A percentile compares a stretch with the other conserved stretches of the same genome.
These are phyloP conservation scores for Sorex maritimensis DNA, from an alignment of 2,797 vertebrate genomes.

Conservation along the genomic window DNA sequence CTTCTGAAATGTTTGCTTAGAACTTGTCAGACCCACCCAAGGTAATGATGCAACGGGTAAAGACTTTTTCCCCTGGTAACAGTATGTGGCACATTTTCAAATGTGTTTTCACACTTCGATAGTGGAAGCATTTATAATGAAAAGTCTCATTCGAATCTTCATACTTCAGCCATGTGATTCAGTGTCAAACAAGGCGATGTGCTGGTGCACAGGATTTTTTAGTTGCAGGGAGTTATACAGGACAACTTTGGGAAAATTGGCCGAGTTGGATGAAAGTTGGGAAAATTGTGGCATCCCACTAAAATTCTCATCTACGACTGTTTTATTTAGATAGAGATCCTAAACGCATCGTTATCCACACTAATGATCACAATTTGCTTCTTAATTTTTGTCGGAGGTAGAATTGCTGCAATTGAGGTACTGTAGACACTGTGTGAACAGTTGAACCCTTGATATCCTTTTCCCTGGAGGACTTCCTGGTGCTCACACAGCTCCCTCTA, in stretches of 20 bases:
- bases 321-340: constrained; percentile 38
- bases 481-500: background rate
- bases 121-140: constrained; percentile 80
- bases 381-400: background rate
- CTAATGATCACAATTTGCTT: background rate
- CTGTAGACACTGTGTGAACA: background rate
- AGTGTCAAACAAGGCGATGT: constrained; percentile 79
- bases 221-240: constrained; percentile 3
- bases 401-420: background rate
- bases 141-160: constrained; percentile 80
- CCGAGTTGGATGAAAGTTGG: constrained; percentile 16
- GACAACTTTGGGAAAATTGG: background rate
- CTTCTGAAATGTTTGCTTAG: constrained; percentile 61
- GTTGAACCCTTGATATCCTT: background rate
- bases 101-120: constrained; percentile 85
- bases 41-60: constrained; percentile 28
- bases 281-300: background rate
- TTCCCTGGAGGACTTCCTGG: background rate
- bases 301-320: background rate
- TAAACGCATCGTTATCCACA: background rate
- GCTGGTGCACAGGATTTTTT: background rate
- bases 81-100: constrained; percentile 81
- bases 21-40: constrained; percentile 43
- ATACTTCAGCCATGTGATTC: constrained; percentile 79
- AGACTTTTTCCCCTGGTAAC: constrained; percentile 60